A percentile compares a stretch with the other conserved stretches of the same genome.
These are phyloP conservation scores for Aphelenchoides bicaudatus DNA, from an alignment of 2,888 invertebrate genomes.

Conservation along the genomic window DNA sequence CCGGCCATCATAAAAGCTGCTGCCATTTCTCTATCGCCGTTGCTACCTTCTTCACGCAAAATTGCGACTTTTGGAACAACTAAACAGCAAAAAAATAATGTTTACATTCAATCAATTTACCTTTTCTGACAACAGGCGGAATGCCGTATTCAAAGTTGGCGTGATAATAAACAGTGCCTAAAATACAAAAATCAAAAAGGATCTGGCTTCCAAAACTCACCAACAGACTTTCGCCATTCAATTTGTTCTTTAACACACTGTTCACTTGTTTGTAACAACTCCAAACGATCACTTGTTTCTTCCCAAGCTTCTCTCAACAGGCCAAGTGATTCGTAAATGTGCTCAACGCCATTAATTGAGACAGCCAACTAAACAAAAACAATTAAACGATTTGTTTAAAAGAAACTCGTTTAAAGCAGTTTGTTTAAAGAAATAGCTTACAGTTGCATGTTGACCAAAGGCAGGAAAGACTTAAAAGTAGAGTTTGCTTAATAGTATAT, in stretches of 20 bases:
- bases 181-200: no score
- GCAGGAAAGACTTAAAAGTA: conserved; percentile 35
- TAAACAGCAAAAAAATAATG: conserved; percentile 18
- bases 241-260: conserved; percentile 71
- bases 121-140: background rate
- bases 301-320: conserved; percentile 83
- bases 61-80: conserved; percentile 72
- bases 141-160: conserved; percentile 28
- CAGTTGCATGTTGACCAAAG: conserved; percentile 46
- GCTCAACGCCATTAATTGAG: conserved; percentile 67
- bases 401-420: conserved; percentile 4
- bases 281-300: conserved; percentile 85
- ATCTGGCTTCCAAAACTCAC: no score
- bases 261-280: conserved; percentile 77
- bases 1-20: conserved; percentile 82
- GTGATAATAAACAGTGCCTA: conserved; percentile 24
- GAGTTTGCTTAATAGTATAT: no score
- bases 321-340: conserved; percentile 70
- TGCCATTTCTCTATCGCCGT: conserved; percentile 93
- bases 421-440: conserved; percentile 21
- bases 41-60: conserved; percentile 89
- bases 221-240: conserved; percentile 26
- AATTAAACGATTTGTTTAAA: background rate
- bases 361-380: conserved; percentile 63
- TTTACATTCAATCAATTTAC: background rate